Evolutionary conservation across 2,797 vertebrate species (phyloP).

Genomic region (Eremophila alpestris): DNA sequence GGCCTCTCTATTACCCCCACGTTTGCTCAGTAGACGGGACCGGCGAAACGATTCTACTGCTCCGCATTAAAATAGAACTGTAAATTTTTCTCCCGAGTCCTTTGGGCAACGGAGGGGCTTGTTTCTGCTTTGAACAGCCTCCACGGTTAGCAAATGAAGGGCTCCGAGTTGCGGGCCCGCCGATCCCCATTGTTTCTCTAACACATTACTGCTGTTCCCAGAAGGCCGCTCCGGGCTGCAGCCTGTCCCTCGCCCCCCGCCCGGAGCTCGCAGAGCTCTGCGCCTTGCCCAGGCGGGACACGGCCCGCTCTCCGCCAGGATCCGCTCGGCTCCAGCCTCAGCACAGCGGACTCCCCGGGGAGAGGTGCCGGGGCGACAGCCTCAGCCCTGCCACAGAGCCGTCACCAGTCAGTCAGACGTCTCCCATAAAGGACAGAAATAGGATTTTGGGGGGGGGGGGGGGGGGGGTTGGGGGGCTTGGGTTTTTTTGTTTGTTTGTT

Average conservation of each 20-base stretch:
- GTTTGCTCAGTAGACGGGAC: not conserved
- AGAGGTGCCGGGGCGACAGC: not conserved
- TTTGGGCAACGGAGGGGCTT: not conserved
- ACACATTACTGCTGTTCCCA: not conserved
- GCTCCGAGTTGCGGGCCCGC: not conserved
- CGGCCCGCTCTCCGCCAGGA: fast-evolving
- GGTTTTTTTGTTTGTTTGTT: not conserved
- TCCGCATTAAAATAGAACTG: not conserved
- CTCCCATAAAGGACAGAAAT: not conserved
- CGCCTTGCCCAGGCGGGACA: not conserved
- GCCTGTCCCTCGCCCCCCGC: no score
- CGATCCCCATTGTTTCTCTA: not conserved
- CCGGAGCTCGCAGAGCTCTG: not conserved
- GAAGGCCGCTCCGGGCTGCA: not conserved
- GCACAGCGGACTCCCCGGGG: not conserved
- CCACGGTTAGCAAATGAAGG: not conserved
- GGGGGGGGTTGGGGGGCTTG: no score
- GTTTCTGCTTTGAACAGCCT: not conserved
- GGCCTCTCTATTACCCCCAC: not conserved
- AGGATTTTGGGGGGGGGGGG: not conserved
- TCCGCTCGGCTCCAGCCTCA: not conserved
- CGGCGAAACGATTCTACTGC: not conserved
- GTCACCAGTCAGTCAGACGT: not conserved
- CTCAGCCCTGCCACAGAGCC: not conserved
- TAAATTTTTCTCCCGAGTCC: not conserved